Base-by-base conservation (phyloP, 2,888 invertebrate species). In the Pegoplata infirma region DNA sequence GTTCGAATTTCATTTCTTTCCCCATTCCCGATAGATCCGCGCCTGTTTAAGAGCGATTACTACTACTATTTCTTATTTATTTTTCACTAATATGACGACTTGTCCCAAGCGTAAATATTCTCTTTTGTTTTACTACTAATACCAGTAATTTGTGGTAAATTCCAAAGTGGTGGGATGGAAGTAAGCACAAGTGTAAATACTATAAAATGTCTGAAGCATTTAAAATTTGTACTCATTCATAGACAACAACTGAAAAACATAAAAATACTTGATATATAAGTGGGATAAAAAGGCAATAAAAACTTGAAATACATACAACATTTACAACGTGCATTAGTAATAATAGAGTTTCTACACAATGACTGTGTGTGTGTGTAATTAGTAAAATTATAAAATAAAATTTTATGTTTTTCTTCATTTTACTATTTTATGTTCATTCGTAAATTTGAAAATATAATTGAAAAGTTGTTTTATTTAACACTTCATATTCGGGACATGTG, bases 31-130 rank as follows among this genome's bases (percentile, higher is more conserved):
- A n/a, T n/a, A n/a, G n/a, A n/a, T n/a, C n/a, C n/a, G n/a, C n/a
- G n/a, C 3, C 28, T 2, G 28, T 28, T 6, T 28, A 28, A 5
- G 28, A n/a, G n/a, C n/a, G n/a, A 28, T 28, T 28, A 5, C 6
- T 8, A 28, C 28, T 28, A 28, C 28, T 28, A n/a, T n/a, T n/a
- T n/a, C n/a, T 28, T 28, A 28, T 28, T 28, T 28, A 32, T 32
- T 1, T 32, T 32, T 32, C 10, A n/a, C n/a, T 10, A 1, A 6
- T 12, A 32, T 0, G 8, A 10, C 32, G 49, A 21, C 21, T 16
- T 49, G 40, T 68, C 36, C 55, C 49, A 49, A 68, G 49, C 56
- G 68, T 32, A 76, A 76, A 76, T 68, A 75, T 63, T 56, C 16
- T 21, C 49, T 56, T 28, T 49, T 61, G 47, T 40, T 53, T 61